Evolutionary conservation across 2,888 invertebrate species (phyloP).

Genomic region (Aphrophora alni): DNA sequence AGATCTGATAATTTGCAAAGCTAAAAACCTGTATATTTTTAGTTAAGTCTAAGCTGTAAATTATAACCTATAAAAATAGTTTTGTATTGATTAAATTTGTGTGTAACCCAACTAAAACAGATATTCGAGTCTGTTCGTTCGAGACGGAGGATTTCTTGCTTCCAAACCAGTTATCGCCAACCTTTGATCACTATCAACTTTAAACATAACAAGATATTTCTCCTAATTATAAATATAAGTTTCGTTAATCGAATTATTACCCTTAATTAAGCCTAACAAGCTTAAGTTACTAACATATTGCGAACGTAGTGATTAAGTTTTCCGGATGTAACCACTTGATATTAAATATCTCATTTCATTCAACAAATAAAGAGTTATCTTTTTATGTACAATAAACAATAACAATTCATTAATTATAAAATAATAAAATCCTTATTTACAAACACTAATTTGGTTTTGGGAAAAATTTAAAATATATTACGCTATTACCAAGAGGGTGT

Average conservation of each 20-base stretch:
- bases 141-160: conserved; percentile 32
- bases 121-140: conserved; percentile 32
- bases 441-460: not conserved
- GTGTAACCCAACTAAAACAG: not conserved
- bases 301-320: not conserved
- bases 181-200: not conserved
- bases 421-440: not conserved
- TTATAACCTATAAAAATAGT: not conserved
- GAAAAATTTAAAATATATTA: not conserved
- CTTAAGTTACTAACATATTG: not conserved
- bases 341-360: not conserved
- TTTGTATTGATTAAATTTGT: not conserved
- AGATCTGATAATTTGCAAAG: not conserved
- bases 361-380: not conserved
- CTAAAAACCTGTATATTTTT: not conserved
- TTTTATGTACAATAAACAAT: not conserved
- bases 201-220: not conserved
- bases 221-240: not conserved
- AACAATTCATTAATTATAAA: not conserved
- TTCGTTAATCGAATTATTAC: not conserved
- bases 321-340: not conserved
- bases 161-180: conserved; percentile 4
- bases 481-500: not conserved
- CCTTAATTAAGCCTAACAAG: not conserved
- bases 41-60: not conserved